Evolutionary conservation across 2,113 vertebrate species (phyloP), one percentile per base, ranked within the genome.

Genomic region (Aphelocoma coerulescens): DNA sequence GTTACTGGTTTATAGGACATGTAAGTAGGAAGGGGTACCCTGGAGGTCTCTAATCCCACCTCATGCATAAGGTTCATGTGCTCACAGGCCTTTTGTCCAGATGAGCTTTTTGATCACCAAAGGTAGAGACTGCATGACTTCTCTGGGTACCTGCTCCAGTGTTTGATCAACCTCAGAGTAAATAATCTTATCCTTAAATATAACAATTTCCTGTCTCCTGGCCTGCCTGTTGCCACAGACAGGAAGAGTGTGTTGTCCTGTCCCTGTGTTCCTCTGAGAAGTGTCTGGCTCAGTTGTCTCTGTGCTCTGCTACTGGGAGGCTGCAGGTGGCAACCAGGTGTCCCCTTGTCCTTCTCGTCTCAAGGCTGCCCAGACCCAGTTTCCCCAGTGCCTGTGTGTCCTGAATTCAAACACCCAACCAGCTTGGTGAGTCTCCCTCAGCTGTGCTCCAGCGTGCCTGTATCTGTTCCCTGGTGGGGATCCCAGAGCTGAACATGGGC

Each of bases 401-500:
- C 35, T 66, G 7, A 7, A 1, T 33, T 22, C 33, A 8, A 33
- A 1, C 54, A 17, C 43, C 22, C 23, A 10, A 1, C 4, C 24
- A 51, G 41, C 22, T 9, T 10, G 80, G 33, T 27, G 61, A 9
- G 18, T 62, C 27, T 41, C 33, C 57, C 8, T 1, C 35, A 46
- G 55, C 46, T n/a, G 14, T 78, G 13, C 12, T 61, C 11, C 41
- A 3, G 8, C 12, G 27, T 20, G 16, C 28, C 62, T 6, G 0
- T 9, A 1, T 37, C 26, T 28, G 10, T 19, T 27, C 41, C 1
- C 1, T 24, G 23, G 17, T 9, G 59, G 58, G 44, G 16, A 58
- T 65, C n/a, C 59, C 30, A 18, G 76, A 66, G 57, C 39, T 63
- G 3, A 2, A 0, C 18, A 1, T 0, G 5, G 58, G 11, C 0